Evolutionary conservation across 2,113 vertebrate genomes (phyloP), one percentile per base, ranked within the genome.

Genomic region (Thunnus thynnus): DNA sequence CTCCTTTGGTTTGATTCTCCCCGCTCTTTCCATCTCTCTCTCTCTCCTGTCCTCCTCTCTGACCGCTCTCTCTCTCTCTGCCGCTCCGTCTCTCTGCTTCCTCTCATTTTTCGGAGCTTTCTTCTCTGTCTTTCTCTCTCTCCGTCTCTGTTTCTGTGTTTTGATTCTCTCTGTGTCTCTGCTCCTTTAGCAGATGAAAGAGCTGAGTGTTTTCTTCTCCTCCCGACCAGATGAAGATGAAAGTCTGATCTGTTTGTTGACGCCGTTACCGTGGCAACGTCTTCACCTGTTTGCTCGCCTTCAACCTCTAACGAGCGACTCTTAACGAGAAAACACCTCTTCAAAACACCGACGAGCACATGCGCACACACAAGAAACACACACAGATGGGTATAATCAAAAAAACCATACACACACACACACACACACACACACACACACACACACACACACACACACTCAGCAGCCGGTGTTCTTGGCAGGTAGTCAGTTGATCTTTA

Each of bases 251-350:
- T 75, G 80, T 88, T 88, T 92, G 90, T 84, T 88, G 83, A 69
- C 0, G 56, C 56, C 0, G 87, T 92, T 86, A 52, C 88, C 67
- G 27, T 7, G 83, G 88, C 62, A 83, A 91, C 85, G 12, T 13
- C 88, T 22, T 92, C 86, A 93, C 88, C 92, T 91, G 85, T 88
- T 89, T 83, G 77, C 72, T 85, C 22, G 48, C 74, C 91, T 78
- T 82, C 78, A 78, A 85, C 77, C 78, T 62, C 77, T 91, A 91
- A 92, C 79, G 74, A 92, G 86, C 75, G 56, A 74, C 82, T 86
- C 83, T 85, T 87, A 90, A 89, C 79, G 74, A 89, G 89, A 91
- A 90, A 88, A 90, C 80, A 71, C 80, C 71, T 82, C 90, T 88
- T 90, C 85, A 85, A 87, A 86, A 91, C 77, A 83, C 41, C 36